Percentiles rank a stretch among this genome's conserved stretches.
Conservation (phyloP, 2,888 invertebrate species). For the Belgica antarctica region DNA sequence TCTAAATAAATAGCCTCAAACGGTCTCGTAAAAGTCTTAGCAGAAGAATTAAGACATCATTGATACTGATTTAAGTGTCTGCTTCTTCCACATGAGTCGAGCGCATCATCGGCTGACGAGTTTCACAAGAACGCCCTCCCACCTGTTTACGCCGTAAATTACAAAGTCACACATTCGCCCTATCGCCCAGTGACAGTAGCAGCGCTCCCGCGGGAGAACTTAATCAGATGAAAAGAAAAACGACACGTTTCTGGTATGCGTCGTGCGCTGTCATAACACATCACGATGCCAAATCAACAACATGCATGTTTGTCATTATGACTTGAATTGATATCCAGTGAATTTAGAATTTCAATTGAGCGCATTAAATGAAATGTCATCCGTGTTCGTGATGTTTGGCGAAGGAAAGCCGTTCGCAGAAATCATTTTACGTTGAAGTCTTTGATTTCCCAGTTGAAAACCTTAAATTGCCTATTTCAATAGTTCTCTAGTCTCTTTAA, state of each 20-base stretch:
- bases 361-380: slow-evolving; percentile 29
- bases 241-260: neutral
- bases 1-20: no score
- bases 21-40: neutral
- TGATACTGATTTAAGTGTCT: neutral
- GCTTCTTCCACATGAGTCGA: neutral
- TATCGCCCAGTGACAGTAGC: neutral
- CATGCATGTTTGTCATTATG: slow-evolving; percentile 20
- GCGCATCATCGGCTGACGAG: neutral
- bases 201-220: neutral
- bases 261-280: neutral
- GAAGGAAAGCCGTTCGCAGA: no score
- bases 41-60: neutral
- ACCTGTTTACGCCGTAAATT: slow-evolving; percentile 1
- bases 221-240: neutral
- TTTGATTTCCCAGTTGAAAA: no score
- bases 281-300: slow-evolving; percentile 8
- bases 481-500: neutral
- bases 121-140: neutral
- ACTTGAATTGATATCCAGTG: slow-evolving; percentile 3
- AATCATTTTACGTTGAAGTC: no score
- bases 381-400: slow-evolving; percentile 8
- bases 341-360: neutral
- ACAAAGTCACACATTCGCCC: neutral
- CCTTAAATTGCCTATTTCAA: slow-evolving; percentile 13